phyloP scores from a whole-genome alignment of 1,140 invertebrate species.

The Drosophila nikananu region DNA sequence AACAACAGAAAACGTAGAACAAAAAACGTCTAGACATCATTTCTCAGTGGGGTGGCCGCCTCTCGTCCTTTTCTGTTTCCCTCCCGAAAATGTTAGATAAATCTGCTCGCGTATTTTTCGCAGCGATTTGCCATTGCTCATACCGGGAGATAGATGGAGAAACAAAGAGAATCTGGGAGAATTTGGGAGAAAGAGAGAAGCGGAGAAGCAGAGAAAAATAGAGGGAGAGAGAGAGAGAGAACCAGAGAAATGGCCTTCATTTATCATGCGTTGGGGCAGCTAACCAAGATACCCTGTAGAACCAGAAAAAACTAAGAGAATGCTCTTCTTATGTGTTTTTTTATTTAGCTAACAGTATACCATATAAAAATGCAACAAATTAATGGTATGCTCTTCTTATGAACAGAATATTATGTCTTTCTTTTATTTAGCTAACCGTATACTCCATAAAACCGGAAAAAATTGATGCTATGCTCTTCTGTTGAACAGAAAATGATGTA shows the following conservation, averaged over 20 bases:
- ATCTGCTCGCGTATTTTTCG: constrained; percentile 55
- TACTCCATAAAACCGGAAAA: too few relatives aligned
- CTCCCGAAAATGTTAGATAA: constrained; percentile 51
- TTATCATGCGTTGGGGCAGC: constrained; percentile 54
- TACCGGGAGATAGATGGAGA: constrained; percentile 23
- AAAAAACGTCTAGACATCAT: constrained; percentile 76
- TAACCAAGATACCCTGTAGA: constrained; percentile 10
- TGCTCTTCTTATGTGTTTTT: not conserved
- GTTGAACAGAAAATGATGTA: too few relatives aligned
- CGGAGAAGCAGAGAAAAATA: too few relatives aligned
- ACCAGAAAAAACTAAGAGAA: rapidly evolving
- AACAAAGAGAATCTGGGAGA: constrained; percentile 29
- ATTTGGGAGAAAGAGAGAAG: constrained; percentile 19
- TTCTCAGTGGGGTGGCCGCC: constrained; percentile 47
- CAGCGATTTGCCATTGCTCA: constrained; percentile 59
- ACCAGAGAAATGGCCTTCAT: constrained; percentile 60
- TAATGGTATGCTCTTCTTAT: too few relatives aligned
- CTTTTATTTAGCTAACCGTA: too few relatives aligned
- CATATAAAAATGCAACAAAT: too few relatives aligned
- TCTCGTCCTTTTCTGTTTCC: constrained; percentile 1
- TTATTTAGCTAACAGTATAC: too few relatives aligned
- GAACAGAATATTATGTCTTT: too few relatives aligned
- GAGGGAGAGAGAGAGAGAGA: not conserved
- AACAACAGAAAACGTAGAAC: constrained; percentile 8
- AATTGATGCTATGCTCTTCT: too few relatives aligned